Evolutionary conservation across 2,888 invertebrate species (phyloP).

Genomic region (Drepanosiphum platanoidis): DNA sequence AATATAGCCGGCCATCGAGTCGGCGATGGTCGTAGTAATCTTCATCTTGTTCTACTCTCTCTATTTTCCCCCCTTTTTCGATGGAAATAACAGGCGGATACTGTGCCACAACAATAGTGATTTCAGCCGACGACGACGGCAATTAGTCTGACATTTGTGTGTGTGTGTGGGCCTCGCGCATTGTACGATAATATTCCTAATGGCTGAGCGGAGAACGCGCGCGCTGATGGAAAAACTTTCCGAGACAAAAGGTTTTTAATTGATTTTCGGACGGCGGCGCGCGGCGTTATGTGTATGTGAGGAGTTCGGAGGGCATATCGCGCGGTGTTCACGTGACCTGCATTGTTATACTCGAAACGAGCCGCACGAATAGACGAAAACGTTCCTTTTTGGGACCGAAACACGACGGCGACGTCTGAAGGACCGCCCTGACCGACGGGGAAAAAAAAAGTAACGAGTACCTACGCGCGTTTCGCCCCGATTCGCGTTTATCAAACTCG

Average conservation of each 20-base stretch:
- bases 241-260: conserved; percentile 49
- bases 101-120: background rate
- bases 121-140: background rate
- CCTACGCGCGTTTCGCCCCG: background rate
- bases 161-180: background rate
- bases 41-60: background rate
- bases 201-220: background rate
- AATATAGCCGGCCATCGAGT: background rate
- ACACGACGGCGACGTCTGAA: conserved; percentile 15
- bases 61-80: background rate
- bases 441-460: background rate
- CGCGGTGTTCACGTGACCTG: conserved; percentile 16
- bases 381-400: background rate
- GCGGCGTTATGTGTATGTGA: background rate
- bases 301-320: conserved; percentile 15
- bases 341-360: conserved; percentile 13
- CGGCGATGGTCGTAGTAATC: background rate
- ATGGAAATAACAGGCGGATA: conserved; percentile 10
- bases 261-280: conserved; percentile 33
- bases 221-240: background rate
- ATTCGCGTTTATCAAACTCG: background rate
- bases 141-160: conserved; percentile 25
- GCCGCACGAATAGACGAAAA: conserved; percentile 20
- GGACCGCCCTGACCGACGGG: background rate
- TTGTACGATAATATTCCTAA: background rate